phyloP scores from a whole-genome alignment of 2,888 invertebrate genomes.

The Ommatoiulus sabulosus region DNA sequence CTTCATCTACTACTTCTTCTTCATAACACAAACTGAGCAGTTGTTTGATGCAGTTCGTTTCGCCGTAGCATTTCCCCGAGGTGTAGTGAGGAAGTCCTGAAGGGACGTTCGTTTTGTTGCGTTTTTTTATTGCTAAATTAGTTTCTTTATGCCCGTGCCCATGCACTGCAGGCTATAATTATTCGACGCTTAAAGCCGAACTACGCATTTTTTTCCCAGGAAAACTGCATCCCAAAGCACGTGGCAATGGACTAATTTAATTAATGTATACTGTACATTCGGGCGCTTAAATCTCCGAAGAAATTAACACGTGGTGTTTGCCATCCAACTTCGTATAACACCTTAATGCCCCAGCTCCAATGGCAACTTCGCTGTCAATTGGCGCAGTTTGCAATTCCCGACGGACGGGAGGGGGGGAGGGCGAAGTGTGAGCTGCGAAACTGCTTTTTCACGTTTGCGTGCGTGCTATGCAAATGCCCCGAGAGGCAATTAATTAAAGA shows the following conservation, averaged over 20 bases:
- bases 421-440: neutral
- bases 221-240: neutral
- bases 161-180: neutral
- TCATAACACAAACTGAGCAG: neutral
- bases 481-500: neutral
- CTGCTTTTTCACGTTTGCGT: neutral
- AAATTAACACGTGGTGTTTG: constrained; percentile 31
- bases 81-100: neutral
- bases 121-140: constrained; percentile 3
- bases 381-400: neutral
- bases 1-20: neutral
- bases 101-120: neutral
- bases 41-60: neutral
- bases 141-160: neutral
- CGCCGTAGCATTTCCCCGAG: neutral
- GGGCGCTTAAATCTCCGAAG: constrained; percentile 10
- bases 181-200: neutral
- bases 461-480: neutral
- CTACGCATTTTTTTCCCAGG: neutral
- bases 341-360: constrained; percentile 20
- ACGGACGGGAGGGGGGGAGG: neutral
- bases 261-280: neutral
- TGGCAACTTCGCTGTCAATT: constrained; percentile 11
- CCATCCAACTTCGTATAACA: constrained; percentile 11
- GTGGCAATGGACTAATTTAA: neutral